Evolutionary conservation across 2,888 invertebrate genomes (phyloP), one percentile per base, ranked within the genome.

Genomic region (Heteropelma amictum): DNA sequence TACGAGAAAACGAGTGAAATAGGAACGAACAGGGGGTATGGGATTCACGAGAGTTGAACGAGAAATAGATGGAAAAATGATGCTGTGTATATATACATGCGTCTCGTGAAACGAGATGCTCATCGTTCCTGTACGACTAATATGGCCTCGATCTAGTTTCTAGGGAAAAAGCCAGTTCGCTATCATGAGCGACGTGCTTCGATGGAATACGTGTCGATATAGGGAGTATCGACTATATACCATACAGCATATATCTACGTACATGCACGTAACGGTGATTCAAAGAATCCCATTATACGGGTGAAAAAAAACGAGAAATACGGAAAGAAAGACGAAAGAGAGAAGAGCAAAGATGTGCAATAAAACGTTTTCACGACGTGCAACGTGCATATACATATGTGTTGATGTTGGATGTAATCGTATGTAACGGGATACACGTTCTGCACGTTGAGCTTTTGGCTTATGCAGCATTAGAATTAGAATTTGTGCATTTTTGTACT

Each of bases 281-380:
- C 30, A 53, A 17, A 40, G 51, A 64, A 72, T 68, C 54, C 61
- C 61, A 72, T 49, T 54, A n/a, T n/a, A n/a, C n/a, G n/a, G n/a
- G 33, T 28, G 67, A 35, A 35, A 53, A 23, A 40, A 61, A 61
- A 61, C 60, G 53, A 68, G 51, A 21, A 60, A 58, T 35, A 42
- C 35, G 38, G 65, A 60, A 75, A 77, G 75, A 78, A 75, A 79
- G 79, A 80, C 77, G 79, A 82, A 77, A 77, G 78, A 83, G 72
- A 73, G 72, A 17, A 56, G 63, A 42, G 77, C 74, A 74, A 74
- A 77, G 77, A 51, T 58, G 80, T 75, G 80, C 77, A 79, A 79
- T 79, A 78, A 80, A 79, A 80, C 56, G 77, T 74, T 64, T 54
- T 26, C 21, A 63, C 54, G 42, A 47, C 19, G 51, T 51, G 19